These are phyloP conservation scores for Ceyx melanurus DNA, from an alignment of 2,113 vertebrate genomes.

Conservation along the genomic window DNA sequence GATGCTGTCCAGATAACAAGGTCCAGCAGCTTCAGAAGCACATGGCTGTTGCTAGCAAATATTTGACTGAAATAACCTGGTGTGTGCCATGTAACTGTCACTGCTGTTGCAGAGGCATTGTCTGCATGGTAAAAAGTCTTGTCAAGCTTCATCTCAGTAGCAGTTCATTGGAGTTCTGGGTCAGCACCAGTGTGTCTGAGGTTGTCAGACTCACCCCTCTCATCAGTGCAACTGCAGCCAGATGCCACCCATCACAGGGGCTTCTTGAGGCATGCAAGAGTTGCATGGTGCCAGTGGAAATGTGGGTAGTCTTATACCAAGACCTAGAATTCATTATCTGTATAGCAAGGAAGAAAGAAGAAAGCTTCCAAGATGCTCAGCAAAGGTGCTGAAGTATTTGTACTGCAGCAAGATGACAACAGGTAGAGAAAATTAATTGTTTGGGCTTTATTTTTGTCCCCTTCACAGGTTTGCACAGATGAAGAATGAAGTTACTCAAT, in stretches of 20 bases:
- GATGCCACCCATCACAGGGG: not conserved
- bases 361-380: not conserved
- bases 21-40: not conserved
- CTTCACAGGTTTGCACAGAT: constrained; percentile 92
- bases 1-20: not conserved
- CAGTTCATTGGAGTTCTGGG: not conserved
- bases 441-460: not conserved
- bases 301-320: not conserved
- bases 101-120: not conserved
- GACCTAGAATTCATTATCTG: not conserved
- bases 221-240: not conserved
- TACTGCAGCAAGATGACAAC: too few relatives aligned
- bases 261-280: not conserved
- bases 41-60: not conserved
- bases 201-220: not conserved
- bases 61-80: not conserved
- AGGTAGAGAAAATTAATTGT: not conserved
- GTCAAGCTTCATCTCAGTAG: not conserved
- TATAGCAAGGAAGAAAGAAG: not conserved
- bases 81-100: not conserved
- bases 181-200: not conserved
- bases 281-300: not conserved
- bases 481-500: constrained; percentile 85
- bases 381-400: not conserved
- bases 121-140: not conserved